Evolutionary conservation across 2,797 vertebrate genomes (phyloP), one percentile per base, ranked within the genome.

Genomic region (Chiroxiphia lanceolata): DNA sequence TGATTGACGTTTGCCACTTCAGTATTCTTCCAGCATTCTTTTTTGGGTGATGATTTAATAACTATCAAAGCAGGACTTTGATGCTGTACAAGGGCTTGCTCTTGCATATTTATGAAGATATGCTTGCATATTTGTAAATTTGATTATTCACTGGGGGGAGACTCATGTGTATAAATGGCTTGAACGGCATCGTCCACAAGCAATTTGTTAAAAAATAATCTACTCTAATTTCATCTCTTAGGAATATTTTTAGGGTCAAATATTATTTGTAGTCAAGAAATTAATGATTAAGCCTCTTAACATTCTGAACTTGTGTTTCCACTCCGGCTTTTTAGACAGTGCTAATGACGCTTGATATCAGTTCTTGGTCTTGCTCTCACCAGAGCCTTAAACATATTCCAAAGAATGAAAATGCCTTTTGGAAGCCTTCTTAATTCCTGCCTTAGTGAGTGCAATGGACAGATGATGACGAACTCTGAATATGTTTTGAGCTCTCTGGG

Each of bases 21-120:
- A 48, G 17, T 25, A 47, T 91, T 91, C 59, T 82, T 63, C 79
- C 16, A 48, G 47, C 36, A 20, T 82, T 68, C 47, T 16, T 83
- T 80, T 88, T 67, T n/a, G 50, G 51, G 51, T 84, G 89, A 70
- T 74, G 56, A 77, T 82, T 93, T 93, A 76, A 87, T 72, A 90
- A 34, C 67, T 56, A 8, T 67, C 75, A 77, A 48, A 94, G 56
- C 40, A 60, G 27, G 38, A 15, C 26, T 84, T 63, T 48, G 74
- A 82, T 95, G 90, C 64, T 69, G 29, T 87, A 21, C 13, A 57
- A 54, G 38, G 27, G 17, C n/a, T 91, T 65, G 25, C 34, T 87
- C 68, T 87, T 90, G 57, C 27, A 56, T 91, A 83, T 82, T 83
- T 95, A 36, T 91, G 72, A 51, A 80, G 76, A 34, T 69, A 47